A percentile compares a stretch with the other conserved stretches of the same genome.
Conservation (phyloP, 2,113 vertebrate species). For the Lates calcarifer region DNA sequence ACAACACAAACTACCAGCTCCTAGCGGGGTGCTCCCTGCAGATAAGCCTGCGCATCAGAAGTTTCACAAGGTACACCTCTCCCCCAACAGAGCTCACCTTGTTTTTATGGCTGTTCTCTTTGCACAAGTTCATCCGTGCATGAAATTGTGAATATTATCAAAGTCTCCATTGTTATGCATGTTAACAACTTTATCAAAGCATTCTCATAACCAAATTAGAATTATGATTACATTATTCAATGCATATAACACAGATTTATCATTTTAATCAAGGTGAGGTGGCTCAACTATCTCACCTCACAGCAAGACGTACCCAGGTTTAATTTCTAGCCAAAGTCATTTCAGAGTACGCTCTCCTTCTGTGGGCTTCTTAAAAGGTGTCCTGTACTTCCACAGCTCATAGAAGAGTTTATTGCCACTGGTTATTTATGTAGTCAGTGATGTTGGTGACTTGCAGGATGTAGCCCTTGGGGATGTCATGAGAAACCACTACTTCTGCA, state of each 20-base stretch:
- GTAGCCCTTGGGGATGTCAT: not conserved
- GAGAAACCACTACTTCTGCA: not conserved
- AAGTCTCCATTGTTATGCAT: constrained; percentile 52
- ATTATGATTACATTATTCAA: constrained; percentile 51
- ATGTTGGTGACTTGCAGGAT: not conserved
- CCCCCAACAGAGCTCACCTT: constrained; percentile 16
- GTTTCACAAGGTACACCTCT: constrained; percentile 41
- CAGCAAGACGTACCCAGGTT: not conserved
- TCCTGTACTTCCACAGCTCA: not conserved
- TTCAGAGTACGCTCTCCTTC: not conserved
- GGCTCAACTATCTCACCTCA: not conserved
- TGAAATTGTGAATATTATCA: constrained; percentile 63
- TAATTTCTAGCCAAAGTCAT: not conserved
- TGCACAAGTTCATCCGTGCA: constrained; percentile 44
- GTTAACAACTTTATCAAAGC: constrained; percentile 62
- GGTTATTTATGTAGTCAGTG: not conserved
- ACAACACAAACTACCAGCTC: constrained; percentile 10
- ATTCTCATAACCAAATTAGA: constrained; percentile 55
- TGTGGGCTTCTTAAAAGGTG: not conserved
- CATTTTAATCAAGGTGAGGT: constrained; percentile 23
- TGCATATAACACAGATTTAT: constrained; percentile 25
- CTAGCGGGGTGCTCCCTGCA: constrained; percentile 3
- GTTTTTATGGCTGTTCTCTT: constrained; percentile 39
- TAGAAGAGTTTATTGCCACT: not conserved
- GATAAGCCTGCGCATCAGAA: constrained; percentile 41